Evolutionary conservation across 2,113 vertebrate genomes (phyloP), one percentile per base, ranked within the genome.

Genomic region (Chamaea fasciata): DNA sequence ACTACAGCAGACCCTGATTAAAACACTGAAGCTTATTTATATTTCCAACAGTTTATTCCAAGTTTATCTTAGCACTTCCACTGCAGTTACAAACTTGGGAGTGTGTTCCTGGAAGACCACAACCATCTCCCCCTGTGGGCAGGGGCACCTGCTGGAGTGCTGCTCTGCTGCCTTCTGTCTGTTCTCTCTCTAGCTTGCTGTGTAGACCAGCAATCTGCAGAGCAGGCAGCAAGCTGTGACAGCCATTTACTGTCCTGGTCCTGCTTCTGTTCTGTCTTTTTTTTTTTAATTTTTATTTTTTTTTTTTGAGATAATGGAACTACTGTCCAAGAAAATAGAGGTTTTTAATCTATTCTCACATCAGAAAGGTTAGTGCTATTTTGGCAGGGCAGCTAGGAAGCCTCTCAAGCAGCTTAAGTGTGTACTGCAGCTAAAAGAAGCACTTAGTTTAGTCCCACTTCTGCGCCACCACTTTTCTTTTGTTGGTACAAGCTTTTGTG

Each of bases 111-210:
- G 56, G 55, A 64, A 62, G n/a, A 49, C 13, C 3, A 10, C 33
- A 59, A 39, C 23, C 24, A 5, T 50, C 60, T 78, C 2, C 13
- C 31, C 8, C 4, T 7, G 11, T 8, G 37, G 3, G 0, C 3
- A 35, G 33, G 0, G 0, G 8, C 74, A 44, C 31, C 37, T 62
- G 31, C 28, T 62, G 68, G 15, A 20, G 26, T 6, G 59, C n/a
- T 4, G 3, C 39, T 2, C 2, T 70, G 15, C 15, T 67, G 37
- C 81, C n/a, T 80, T 76, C 77, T 42, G 7, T 42, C 65, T 59
- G 0, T 33, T 41, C 31, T 39, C 44, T 69, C 55, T 67, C 31
- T 8, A n/a, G 28, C 30, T 59, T 50, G 12, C 53, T 27, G 0
- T 4, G 11, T 27, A 46, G 42, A 67, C 39, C 37, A 68, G 30